Conservation (phyloP, 2,113 vertebrate genomes). For the Oostethus manadensis region DNA sequence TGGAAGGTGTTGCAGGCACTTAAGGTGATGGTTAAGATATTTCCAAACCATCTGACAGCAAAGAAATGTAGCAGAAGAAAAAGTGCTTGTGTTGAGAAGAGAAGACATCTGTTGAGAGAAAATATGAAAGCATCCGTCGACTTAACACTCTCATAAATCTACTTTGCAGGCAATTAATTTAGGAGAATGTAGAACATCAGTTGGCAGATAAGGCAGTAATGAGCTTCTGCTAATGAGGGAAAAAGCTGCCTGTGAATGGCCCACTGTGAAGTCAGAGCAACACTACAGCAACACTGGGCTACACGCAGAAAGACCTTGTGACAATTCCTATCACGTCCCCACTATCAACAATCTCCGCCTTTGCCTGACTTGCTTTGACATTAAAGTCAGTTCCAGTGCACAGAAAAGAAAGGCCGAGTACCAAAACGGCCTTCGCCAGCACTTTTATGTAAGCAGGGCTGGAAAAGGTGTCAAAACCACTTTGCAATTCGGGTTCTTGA, state of each 20-base stretch:
- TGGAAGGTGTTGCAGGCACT: background rate
- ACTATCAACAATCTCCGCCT: slow-evolving; percentile 51
- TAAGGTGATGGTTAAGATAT: slow-evolving; percentile 4
- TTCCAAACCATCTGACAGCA: slow-evolving; percentile 17
- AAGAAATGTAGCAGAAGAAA: slow-evolving; percentile 11
- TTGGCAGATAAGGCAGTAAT: slow-evolving; percentile 55
- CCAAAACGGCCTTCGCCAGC: slow-evolving; percentile 26
- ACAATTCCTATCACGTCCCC: slow-evolving; percentile 56
- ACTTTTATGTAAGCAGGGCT: slow-evolving; percentile 21
- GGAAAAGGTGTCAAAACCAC: slow-evolving; percentile 37
- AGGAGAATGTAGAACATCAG: slow-evolving; percentile 47
- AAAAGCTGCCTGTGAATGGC: slow-evolving; percentile 50
- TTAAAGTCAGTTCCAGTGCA: slow-evolving; percentile 44
- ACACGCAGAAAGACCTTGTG: slow-evolving; percentile 35
- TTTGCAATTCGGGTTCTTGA: slow-evolving; percentile 26
- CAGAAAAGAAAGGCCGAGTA: slow-evolving; percentile 26
- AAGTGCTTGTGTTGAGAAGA: slow-evolving; percentile 39
- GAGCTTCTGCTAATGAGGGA: slow-evolving; percentile 60
- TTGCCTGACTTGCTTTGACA: slow-evolving; percentile 37
- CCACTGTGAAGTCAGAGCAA: slow-evolving; percentile 45
- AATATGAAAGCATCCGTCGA: slow-evolving; percentile 52
- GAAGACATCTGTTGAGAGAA: slow-evolving; percentile 58
- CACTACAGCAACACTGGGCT: slow-evolving; percentile 36
- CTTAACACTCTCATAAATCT: slow-evolving; percentile 55
- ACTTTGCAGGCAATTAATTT: slow-evolving; percentile 53